Evolutionary conservation across 2,113 vertebrate genomes (phyloP).

Genomic region (Myiopsitta monachus): DNA sequence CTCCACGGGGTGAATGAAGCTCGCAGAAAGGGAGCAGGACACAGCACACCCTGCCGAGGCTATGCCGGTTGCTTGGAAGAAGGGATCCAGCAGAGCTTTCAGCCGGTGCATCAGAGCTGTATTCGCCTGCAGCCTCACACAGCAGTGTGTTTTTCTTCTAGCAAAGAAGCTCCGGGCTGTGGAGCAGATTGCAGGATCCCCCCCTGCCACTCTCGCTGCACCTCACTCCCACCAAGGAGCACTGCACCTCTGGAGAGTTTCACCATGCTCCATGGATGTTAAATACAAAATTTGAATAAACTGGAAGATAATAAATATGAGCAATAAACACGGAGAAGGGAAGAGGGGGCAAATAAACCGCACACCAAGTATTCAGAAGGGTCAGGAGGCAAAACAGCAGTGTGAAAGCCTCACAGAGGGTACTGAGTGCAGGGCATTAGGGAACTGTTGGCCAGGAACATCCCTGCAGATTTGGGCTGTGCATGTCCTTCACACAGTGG

Average conservation of each 20-base stretch:
- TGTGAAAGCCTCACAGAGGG: neutral
- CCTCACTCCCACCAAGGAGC: neutral
- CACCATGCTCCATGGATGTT: accelerated
- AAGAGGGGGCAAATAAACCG: neutral
- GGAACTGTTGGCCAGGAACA: neutral
- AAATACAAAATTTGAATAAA: neutral
- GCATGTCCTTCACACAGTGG: neutral
- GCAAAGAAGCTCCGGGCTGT: neutral
- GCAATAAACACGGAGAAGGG: neutral
- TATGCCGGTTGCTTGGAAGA: neutral
- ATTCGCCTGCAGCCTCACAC: neutral
- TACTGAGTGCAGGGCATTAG: neutral
- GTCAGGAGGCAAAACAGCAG: neutral
- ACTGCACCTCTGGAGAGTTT: neutral
- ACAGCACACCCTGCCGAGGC: accelerated
- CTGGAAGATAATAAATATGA: neutral
- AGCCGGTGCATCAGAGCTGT: neutral
- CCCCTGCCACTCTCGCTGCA: neutral
- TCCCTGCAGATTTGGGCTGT: neutral
- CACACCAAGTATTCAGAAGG: neutral
- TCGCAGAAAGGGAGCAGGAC: neutral
- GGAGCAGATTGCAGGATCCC: accelerated
- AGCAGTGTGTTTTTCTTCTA: neutral
- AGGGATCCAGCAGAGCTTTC: accelerated
- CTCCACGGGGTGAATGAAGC: neutral